Percentiles rank a stretch among this genome's conserved stretches.
phyloP scores from a whole-genome alignment of 2,888 invertebrate genomes.

The Plagodis dolabraria region DNA sequence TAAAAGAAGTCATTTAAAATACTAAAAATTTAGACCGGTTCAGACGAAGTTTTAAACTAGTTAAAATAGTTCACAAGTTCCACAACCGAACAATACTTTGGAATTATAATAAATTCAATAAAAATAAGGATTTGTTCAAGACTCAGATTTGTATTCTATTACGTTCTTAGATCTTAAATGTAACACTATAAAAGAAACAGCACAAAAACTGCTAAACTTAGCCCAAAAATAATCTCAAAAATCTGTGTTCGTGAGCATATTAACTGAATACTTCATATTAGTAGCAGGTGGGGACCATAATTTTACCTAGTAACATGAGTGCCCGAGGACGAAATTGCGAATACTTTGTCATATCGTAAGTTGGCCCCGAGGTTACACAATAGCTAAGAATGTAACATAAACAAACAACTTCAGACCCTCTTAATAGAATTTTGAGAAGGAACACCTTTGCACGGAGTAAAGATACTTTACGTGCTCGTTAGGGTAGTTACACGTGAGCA shows the following conservation, averaged over 20 bases:
- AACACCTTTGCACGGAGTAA: slow-evolving; percentile 59
- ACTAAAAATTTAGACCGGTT: too few relatives aligned
- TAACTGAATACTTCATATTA: slow-evolving; percentile 57
- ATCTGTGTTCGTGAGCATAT: slow-evolving; percentile 29
- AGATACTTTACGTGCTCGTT: slow-evolving; percentile 56
- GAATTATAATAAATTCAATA: too few relatives aligned
- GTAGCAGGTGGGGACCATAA: slow-evolving; percentile 66
- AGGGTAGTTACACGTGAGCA: slow-evolving; percentile 13
- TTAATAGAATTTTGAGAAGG: slow-evolving; percentile 72
- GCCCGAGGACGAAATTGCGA: slow-evolving; percentile 59
- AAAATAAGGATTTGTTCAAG: too few relatives aligned
- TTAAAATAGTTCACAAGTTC: too few relatives aligned
- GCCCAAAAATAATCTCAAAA: slow-evolving; percentile 17
- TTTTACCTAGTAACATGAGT: slow-evolving; percentile 53
- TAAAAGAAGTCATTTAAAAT: too few relatives aligned
- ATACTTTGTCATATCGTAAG: slow-evolving; percentile 58
- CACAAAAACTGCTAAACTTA: slow-evolving; percentile 3
- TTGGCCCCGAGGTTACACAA: slow-evolving; percentile 55
- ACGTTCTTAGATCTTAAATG: too few relatives aligned
- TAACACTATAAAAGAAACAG: neutral
- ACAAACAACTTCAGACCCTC: slow-evolving; percentile 72
- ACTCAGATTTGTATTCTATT: too few relatives aligned
- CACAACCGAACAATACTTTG: too few relatives aligned
- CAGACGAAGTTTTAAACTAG: too few relatives aligned
- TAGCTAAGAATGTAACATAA: slow-evolving; percentile 69